Conservation (phyloP, 2,888 invertebrate species). For the Pseudococcus jackbeardsleyi region DNA sequence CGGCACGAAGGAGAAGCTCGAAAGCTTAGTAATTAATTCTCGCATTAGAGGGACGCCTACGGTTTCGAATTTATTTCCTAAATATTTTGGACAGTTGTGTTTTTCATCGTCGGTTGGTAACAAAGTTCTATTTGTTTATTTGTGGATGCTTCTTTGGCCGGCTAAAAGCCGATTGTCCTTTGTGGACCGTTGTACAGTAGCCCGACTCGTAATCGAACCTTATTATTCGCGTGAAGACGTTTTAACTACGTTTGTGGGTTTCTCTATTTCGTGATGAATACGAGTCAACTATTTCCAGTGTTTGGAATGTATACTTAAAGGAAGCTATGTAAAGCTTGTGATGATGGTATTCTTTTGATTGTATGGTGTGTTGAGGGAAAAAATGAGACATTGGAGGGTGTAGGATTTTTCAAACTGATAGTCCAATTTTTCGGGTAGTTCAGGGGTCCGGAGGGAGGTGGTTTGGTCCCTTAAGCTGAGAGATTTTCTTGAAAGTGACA, state of each 20-base stretch:
- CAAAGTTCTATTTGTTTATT: neutral
- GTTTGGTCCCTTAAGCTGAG: no score
- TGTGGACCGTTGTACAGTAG: neutral
- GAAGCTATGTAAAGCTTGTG: neutral
- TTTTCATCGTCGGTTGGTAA: neutral
- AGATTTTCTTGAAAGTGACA: no score
- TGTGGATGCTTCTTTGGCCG: neutral
- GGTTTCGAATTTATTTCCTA: neutral
- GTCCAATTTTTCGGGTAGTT: no score
- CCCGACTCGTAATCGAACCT: neutral
- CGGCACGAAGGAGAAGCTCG: neutral
- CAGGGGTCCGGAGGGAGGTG: no score
- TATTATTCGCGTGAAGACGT: neutral
- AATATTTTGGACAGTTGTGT: neutral
- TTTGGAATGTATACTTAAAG: neutral
- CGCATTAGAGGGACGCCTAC: neutral
- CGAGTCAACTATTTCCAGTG: neutral
- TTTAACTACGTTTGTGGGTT: neutral
- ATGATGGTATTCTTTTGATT: no score
- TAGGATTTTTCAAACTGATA: no score
- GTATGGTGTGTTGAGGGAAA: no score
- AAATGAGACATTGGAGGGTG: no score
- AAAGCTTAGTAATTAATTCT: slow-evolving; percentile 3
- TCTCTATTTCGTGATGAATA: neutral
- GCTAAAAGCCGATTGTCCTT: slow-evolving; percentile 10